Base-by-base conservation (phyloP, 2,113 vertebrate species). In the Brachionichthys hirsutus region DNA sequence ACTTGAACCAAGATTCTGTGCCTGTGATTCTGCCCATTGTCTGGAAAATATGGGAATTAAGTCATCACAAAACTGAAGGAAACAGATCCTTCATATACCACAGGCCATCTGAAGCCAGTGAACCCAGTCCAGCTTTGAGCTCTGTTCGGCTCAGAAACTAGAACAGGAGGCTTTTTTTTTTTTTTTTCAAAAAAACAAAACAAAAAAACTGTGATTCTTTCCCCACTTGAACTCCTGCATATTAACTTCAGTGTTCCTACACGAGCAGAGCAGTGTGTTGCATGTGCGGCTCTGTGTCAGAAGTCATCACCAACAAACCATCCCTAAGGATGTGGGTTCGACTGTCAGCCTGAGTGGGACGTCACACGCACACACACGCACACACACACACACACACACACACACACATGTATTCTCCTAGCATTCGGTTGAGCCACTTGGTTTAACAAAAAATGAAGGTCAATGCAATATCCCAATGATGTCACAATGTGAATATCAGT, bases 301-400 rank as follows among this genome's bases (percentile, higher is more conserved):
- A 62, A 73, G 58, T 72, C 3, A 55, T 82, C 85, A 80, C 64
- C 60, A 65, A 74, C 82, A 80, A 73, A 55, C 67, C 61, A 20
- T 12, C 59, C 80, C 75, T 4, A 43, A 62, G 80, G 80, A 80
- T 59, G 71, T 71, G 70, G 74, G 64, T 24, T 75, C 75, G 42
- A 67, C 76, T 87, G 87, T 87, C 85, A 81, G 59, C 44, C 60
- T 70, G 56, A 71, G 72, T 84, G 74, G 85, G 58, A 72, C 67
- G 53, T 80, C 66, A 70, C 38, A 34, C 18, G 57, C 42, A 41
- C 30, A 12, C 24, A 30, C 41, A 47, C 51, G n/a, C n/a, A 34
- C n/a, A 22, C 16, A 19, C 16, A 3, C 24, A 3, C 24, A 3
- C 24, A 30, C 24, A 3, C 24, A 30, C 24, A 30, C 24, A 3